These are phyloP conservation scores for Watsonalla cultraria DNA, from an alignment of 2,888 invertebrate genomes.

Conservation along the genomic window DNA sequence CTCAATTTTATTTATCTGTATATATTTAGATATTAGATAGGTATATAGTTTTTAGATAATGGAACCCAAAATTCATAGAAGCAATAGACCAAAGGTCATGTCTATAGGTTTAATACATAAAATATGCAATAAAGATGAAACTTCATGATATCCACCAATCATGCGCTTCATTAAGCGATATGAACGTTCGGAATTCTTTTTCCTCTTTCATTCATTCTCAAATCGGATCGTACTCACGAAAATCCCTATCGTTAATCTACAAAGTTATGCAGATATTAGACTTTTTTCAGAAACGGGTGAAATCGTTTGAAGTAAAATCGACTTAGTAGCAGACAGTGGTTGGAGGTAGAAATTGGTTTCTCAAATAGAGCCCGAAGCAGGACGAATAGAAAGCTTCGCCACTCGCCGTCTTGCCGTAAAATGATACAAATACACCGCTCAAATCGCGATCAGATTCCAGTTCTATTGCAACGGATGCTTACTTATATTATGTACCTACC, in stretches of 20 bases:
- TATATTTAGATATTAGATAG: too few species aligned
- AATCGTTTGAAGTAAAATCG: constrained; percentile 54
- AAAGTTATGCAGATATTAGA: constrained; percentile 36
- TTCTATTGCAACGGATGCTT: constrained; percentile 30
- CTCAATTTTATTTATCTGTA: too few species aligned
- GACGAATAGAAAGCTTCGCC: constrained; percentile 25
- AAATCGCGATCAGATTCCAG: constrained; percentile 49
- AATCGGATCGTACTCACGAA: background rate
- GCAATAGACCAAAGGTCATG: too few species aligned
- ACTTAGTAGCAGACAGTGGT: constrained; percentile 49
- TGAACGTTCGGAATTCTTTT: background rate
- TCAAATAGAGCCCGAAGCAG: constrained; percentile 38
- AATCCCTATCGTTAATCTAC: constrained; percentile 18
- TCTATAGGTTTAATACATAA: background rate
- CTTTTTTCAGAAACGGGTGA: constrained; percentile 26
- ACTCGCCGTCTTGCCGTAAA: constrained; percentile 62
- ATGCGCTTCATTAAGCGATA: background rate
- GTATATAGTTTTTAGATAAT: too few species aligned
- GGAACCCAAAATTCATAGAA: too few species aligned
- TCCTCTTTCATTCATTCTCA: background rate
- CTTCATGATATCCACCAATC: background rate
- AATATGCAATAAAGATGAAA: background rate
- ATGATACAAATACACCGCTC: constrained; percentile 63
- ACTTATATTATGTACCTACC: constrained; percentile 19
- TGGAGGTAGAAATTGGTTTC: constrained; percentile 63